phyloP scores from a whole-genome alignment of 1,140 invertebrate genomes.

The Drosophila suzukii region DNA sequence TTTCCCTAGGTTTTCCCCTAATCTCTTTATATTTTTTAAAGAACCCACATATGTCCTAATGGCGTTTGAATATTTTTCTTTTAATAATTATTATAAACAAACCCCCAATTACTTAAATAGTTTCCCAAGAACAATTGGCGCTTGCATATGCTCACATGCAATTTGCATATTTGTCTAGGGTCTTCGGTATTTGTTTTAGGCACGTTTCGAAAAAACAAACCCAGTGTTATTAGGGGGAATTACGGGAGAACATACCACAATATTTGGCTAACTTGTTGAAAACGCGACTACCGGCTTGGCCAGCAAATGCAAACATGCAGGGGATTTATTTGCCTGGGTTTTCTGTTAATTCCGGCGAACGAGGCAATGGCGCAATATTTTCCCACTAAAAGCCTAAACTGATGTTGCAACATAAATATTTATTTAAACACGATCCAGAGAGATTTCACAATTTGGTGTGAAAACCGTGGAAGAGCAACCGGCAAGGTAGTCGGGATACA shows the following conservation, averaged over 20 bases:
- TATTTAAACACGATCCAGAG: constrained; percentile 73
- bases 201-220: constrained; percentile 34
- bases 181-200: constrained; percentile 19
- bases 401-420: constrained; percentile 71
- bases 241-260: constrained; percentile 29
- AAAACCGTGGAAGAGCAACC: constrained; percentile 57
- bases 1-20: neutral
- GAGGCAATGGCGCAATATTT: constrained; percentile 57
- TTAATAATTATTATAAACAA: neutral
- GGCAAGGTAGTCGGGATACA: constrained; percentile 29
- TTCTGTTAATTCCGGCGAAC: constrained; percentile 31
- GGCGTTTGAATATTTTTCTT: neutral
- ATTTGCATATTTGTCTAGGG: constrained; percentile 27
- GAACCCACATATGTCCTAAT: neutral
- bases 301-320: constrained; percentile 40
- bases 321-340: constrained; percentile 21
- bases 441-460: constrained; percentile 72
- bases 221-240: constrained; percentile 21
- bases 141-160: constrained; percentile 22
- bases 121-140: constrained; percentile 17
- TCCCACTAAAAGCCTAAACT: constrained; percentile 77
- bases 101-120: neutral
- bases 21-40: too few relatives aligned
- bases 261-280: constrained; percentile 68
- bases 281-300: constrained; percentile 39